phyloP scores from a whole-genome alignment of 2,113 vertebrate genomes.

The Nibea coibor region DNA sequence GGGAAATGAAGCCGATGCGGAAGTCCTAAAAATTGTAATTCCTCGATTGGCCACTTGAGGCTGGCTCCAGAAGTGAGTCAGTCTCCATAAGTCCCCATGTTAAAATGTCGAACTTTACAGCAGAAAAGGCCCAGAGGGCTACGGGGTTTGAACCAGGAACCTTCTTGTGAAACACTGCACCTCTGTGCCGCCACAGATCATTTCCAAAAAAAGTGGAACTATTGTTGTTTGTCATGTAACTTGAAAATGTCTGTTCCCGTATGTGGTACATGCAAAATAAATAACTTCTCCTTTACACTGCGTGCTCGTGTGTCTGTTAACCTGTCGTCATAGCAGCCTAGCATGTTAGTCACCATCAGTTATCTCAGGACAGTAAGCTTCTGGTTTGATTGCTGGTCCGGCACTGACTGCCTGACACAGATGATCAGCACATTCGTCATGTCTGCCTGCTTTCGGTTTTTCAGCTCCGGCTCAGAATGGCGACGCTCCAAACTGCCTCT shows the following conservation, averaged over 20 bases:
- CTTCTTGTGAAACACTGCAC: no score
- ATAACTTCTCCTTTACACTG: background rate
- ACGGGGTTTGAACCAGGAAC: no score
- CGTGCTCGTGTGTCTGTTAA: background rate
- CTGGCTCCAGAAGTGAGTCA: no score
- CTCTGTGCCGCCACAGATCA: no score
- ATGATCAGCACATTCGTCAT: constrained; percentile 22
- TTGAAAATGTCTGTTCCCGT: constrained; percentile 1
- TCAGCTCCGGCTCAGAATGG: constrained; percentile 18
- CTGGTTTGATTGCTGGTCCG: constrained; percentile 13
- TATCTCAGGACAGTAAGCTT: background rate
- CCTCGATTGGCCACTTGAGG: no score
- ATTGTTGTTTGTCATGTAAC: background rate
- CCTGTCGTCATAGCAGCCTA: constrained; percentile 2
- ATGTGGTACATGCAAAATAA: background rate
- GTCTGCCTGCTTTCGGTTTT: constrained; percentile 16
- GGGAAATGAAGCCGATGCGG: no score
- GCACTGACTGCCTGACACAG: constrained; percentile 12
- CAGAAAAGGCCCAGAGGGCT: no score
- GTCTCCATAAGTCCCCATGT: no score
- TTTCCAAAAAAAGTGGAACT: background rate
- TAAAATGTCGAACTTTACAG: no score
- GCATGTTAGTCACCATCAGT: constrained; percentile 15
- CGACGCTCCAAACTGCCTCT: constrained; percentile 14
- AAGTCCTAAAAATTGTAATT: no score